A percentile compares a stretch with the other conserved stretches of the same genome.
Conservation (phyloP, 2,888 invertebrate species). For the Lithosia quadra region DNA sequence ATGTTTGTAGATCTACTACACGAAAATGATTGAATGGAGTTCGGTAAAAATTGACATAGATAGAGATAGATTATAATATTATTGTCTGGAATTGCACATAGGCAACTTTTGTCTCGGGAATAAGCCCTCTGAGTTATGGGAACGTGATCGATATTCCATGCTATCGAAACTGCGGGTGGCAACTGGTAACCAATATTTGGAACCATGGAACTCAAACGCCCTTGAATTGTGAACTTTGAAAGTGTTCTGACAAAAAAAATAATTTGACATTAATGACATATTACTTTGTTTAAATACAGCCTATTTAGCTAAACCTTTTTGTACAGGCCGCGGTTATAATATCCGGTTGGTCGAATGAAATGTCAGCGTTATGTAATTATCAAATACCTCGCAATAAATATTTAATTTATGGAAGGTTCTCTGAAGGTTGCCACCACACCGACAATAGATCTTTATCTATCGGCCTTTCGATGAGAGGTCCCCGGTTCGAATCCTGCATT, state of each 20-base stretch:
- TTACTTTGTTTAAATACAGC: neutral
- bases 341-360: neutral
- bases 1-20: too few relatives aligned
- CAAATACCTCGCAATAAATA: neutral
- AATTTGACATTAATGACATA: constrained; percentile 7
- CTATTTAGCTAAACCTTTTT: neutral
- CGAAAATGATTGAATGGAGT: too few relatives aligned
- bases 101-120: neutral
- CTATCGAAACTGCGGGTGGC: too few relatives aligned
- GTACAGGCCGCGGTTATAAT: neutral
- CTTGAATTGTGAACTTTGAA: constrained; percentile 5
- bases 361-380: neutral
- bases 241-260: constrained; percentile 8
- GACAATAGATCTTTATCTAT: neutral
- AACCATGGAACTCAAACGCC: neutral
- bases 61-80: too few relatives aligned
- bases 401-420: too few relatives aligned
- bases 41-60: too few relatives aligned
- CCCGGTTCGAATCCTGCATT: too few relatives aligned
- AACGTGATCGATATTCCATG: too few relatives aligned
- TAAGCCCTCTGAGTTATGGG: neutral
- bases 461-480: too few relatives aligned
- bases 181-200: neutral
- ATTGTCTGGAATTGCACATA: neutral
- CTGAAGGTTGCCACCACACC: neutral